A percentile compares a stretch with the other conserved stretches of the same genome.
These are phyloP conservation scores for Chelon labrosus DNA, from an alignment of 2,797 vertebrate genomes.

Conservation along the genomic window DNA sequence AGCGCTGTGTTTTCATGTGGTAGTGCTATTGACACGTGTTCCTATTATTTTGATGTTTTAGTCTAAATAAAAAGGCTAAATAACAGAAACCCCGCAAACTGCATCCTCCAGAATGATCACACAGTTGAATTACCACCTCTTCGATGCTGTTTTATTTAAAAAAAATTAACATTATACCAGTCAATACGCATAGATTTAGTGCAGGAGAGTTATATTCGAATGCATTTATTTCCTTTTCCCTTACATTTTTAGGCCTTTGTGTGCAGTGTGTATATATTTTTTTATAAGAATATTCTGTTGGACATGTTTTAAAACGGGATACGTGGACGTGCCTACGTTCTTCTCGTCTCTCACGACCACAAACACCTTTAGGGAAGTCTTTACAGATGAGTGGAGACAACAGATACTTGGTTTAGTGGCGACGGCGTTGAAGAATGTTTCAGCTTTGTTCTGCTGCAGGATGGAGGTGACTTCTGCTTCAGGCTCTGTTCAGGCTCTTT, in stretches of 20 bases:
- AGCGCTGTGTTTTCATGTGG: no score
- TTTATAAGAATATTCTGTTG: background rate
- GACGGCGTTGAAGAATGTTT: background rate
- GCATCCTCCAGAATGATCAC: no score
- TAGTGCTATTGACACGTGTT: no score
- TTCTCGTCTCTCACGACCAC: background rate
- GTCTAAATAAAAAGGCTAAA: no score
- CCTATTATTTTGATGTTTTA: no score
- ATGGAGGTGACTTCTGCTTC: conserved; percentile 1
- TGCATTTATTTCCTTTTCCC: background rate
- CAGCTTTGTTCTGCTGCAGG: conserved; percentile 4
- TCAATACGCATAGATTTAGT: no score
- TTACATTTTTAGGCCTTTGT: background rate
- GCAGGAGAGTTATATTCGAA: no score
- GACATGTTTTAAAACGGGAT: background rate
- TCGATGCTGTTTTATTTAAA: no score
- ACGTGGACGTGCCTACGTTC: background rate
- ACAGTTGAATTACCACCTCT: no score
- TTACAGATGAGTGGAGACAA: background rate
- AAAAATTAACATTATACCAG: no score
- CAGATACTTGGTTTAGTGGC: background rate
- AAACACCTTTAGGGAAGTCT: background rate
- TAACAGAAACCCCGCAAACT: no score
- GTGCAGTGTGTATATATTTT: conserved; percentile 3
- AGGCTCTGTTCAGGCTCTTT: background rate